A percentile compares a stretch with the other conserved stretches of the same genome.
Evolutionary conservation across 2,113 vertebrate species (phyloP).

Genomic region (Upupa epops): DNA sequence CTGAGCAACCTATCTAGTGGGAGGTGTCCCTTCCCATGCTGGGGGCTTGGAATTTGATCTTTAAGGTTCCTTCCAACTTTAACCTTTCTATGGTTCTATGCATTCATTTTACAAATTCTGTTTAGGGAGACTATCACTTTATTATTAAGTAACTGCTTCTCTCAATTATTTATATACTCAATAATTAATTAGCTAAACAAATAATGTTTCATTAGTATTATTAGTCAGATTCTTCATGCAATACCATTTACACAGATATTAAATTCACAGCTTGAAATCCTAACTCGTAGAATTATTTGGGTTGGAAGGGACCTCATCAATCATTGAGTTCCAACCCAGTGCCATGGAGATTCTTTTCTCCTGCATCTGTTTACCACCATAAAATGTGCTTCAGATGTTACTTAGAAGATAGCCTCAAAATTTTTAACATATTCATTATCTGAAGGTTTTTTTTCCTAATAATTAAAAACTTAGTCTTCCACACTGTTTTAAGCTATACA

Average conservation of each 20-base stretch:
- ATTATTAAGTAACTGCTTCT: neutral
- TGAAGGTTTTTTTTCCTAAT: neutral
- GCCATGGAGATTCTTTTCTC: neutral
- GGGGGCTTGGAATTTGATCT: too few relatives aligned
- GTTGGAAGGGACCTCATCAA: too few relatives aligned
- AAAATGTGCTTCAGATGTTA: neutral
- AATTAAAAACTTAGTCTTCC: neutral
- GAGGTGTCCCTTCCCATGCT: too few relatives aligned
- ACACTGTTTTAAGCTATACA: neutral
- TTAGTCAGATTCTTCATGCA: neutral
- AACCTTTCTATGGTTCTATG: too few relatives aligned
- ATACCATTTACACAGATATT: neutral
- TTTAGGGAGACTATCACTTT: neutral
- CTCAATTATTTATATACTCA: neutral
- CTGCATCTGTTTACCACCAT: neutral
- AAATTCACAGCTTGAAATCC: neutral
- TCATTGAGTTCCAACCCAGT: too few relatives aligned
- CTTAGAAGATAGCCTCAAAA: neutral
- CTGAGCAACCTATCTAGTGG: too few relatives aligned
- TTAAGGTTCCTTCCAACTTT: too few relatives aligned
- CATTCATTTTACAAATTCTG: neutral
- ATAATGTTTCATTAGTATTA: neutral
- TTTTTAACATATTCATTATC: neutral
- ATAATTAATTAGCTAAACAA: neutral
- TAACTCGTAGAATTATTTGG: neutral